Percentiles rank a stretch among this genome's conserved stretches.
phyloP scores from a whole-genome alignment of 2,113 vertebrate genomes.

The Lepus europaeus region DNA sequence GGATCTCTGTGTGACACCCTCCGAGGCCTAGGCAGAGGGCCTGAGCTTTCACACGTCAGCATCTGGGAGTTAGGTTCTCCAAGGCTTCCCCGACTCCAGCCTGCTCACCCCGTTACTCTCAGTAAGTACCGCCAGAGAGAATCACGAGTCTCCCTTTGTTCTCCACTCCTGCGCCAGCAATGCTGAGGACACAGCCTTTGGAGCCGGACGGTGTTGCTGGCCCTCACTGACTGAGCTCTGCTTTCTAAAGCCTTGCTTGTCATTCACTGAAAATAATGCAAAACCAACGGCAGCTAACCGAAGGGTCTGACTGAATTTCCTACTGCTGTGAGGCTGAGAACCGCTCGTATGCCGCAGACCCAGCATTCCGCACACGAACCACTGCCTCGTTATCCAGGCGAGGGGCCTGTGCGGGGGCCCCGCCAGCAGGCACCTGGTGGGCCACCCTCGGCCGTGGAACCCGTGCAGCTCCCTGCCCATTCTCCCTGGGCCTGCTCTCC shows the following conservation, averaged over 20 bases:
- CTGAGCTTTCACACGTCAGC: neutral
- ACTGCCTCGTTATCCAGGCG: neutral
- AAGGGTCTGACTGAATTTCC: neutral
- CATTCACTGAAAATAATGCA: slow-evolving; percentile 35
- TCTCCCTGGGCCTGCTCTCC: neutral
- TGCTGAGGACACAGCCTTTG: neutral
- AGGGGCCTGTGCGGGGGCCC: neutral
- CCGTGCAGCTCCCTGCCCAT: no score
- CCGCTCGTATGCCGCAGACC: neutral
- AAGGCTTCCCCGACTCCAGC: neutral
- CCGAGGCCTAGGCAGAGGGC: neutral
- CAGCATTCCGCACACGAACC: neutral
- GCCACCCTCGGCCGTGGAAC: neutral
- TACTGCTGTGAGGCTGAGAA: neutral
- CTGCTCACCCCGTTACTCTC: neutral
- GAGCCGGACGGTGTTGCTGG: neutral
- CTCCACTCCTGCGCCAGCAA: neutral
- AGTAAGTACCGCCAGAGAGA: slow-evolving; percentile 38
- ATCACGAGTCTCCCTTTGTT: slow-evolving; percentile 24
- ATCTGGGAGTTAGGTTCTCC: slow-evolving; percentile 8
- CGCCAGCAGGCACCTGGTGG: no score
- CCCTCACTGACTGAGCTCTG: neutral
- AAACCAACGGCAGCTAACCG: neutral
- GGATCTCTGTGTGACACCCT: neutral
- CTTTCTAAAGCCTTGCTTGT: neutral